phyloP scores from a whole-genome alignment of 2,797 vertebrate genomes.

The Tiaroga cobitis region DNA sequence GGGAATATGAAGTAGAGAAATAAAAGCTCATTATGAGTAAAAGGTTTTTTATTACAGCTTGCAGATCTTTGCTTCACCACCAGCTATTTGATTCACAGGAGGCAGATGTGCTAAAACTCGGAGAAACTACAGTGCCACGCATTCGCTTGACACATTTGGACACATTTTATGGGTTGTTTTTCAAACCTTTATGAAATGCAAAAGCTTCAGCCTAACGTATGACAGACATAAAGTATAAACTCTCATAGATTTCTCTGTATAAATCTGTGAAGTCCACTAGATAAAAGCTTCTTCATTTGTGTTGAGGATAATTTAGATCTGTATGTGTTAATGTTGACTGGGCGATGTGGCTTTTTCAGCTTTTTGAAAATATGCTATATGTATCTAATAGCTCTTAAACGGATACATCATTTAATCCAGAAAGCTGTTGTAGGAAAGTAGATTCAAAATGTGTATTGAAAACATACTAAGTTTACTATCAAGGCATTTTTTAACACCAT shows the following conservation, averaged over 20 bases:
- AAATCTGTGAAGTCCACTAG: background rate
- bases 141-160: background rate
- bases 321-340: background rate
- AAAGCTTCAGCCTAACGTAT: background rate
- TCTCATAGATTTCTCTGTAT: background rate
- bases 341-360: background rate
- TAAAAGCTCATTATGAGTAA: slow-evolving; percentile 32
- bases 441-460: background rate
- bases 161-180: background rate
- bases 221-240: background rate
- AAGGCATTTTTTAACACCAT: background rate
- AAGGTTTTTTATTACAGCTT: slow-evolving; percentile 34
- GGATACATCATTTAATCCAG: background rate
- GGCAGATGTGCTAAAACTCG: background rate
- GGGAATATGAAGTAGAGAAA: background rate
- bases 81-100: background rate
- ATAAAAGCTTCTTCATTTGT: background rate
- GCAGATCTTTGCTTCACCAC: background rate
- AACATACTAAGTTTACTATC: background rate
- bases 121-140: background rate
- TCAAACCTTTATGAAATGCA: background rate
- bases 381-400: background rate
- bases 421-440: background rate
- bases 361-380: background rate
- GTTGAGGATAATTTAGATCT: background rate